A percentile compares a stretch with the other conserved stretches of the same genome.
Evolutionary conservation across 2,113 vertebrate genomes (phyloP).

Genomic region (Lichenostomus cassidix): DNA sequence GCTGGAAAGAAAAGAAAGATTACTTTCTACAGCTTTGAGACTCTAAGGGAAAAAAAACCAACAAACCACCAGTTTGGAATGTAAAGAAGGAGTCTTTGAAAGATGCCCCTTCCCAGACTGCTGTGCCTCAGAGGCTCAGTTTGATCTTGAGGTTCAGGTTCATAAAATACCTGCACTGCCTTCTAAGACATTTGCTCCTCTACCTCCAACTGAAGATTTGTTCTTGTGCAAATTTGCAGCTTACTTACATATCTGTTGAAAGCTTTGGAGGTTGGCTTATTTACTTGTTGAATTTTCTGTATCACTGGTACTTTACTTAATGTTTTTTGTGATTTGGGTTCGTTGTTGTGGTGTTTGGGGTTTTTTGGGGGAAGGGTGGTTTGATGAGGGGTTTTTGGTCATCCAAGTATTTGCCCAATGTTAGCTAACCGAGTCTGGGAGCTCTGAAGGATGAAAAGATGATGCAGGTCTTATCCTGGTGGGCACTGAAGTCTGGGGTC

Average conservation of each 20-base stretch:
- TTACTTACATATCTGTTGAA: background rate
- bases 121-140: background rate
- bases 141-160: background rate
- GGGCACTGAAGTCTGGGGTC: background rate
- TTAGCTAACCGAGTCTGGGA: background rate
- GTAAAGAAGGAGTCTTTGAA: background rate
- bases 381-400: background rate
- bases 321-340: background rate
- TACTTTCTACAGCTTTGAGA: conserved; percentile 2
- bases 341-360: background rate
- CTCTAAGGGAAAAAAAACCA: background rate
- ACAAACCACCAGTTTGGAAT: background rate
- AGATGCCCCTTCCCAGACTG: background rate
- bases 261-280: background rate
- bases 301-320: background rate
- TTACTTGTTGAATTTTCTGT: background rate
- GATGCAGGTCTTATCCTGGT: background rate
- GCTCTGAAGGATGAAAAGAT: background rate
- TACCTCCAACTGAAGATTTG: background rate
- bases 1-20: conserved; percentile 5
- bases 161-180: background rate
- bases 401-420: background rate
- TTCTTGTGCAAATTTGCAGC: background rate
- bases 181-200: background rate
- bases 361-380: accelerated